A percentile compares a stretch with the other conserved stretches of the same genome.
Conservation (phyloP, 2,888 invertebrate species). For the Temnothorax rugatulus region DNA sequence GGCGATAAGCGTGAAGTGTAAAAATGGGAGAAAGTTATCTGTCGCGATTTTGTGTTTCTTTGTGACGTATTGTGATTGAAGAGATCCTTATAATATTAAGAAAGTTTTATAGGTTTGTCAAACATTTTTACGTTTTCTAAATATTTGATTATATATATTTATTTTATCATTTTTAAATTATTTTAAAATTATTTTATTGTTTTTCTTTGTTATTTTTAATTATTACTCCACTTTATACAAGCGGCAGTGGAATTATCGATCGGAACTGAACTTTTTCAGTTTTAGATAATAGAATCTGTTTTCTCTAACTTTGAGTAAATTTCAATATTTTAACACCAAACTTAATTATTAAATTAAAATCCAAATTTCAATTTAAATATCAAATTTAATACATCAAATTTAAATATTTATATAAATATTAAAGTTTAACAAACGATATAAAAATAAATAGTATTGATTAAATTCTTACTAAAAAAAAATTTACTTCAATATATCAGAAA, state of each 20-base stretch:
- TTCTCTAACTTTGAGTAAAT: not conserved
- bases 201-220: too few species aligned
- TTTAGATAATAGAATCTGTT: not conserved
- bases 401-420: not conserved
- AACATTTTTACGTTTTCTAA: not conserved
- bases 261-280: not conserved
- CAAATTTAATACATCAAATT: not conserved
- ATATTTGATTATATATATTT: not conserved
- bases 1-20: slow-evolving; percentile 5
- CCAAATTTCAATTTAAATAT: too few species aligned
- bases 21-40: not conserved
- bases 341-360: not conserved
- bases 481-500: not conserved
- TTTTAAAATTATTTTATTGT: not conserved
- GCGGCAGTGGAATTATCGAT: not conserved
- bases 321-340: not conserved
- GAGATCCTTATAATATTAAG: not conserved
- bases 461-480: not conserved
- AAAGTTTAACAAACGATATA: not conserved
- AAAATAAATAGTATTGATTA: too few species aligned
- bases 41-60: not conserved
- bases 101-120: not conserved
- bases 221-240: too few species aligned
- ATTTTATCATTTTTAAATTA: not conserved
- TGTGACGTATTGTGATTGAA: not conserved